These are phyloP conservation scores for Globodera rostochiensis DNA, from an alignment of 1,140 invertebrate genomes.

Conservation along the genomic window DNA sequence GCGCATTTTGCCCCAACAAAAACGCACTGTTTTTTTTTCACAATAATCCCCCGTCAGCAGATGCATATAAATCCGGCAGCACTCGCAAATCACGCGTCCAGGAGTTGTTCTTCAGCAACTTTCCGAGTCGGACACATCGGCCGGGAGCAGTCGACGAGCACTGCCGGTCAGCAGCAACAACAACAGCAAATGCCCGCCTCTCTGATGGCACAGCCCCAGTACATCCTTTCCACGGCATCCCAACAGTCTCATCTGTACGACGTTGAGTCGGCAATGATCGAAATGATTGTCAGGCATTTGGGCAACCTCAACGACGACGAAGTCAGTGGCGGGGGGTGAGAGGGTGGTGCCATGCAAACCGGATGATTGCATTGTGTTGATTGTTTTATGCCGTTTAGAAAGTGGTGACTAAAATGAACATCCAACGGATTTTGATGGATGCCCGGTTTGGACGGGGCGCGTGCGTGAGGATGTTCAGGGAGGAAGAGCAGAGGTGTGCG, in stretches of 20 bases:
- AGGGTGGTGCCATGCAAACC: not conserved
- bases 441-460: constrained; percentile 42
- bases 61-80: not conserved
- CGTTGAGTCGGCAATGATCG: constrained; percentile 33
- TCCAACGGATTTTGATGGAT: constrained; percentile 51
- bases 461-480: constrained; percentile 42
- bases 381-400: constrained; percentile 35
- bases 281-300: constrained; percentile 40
- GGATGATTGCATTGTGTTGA: not conserved
- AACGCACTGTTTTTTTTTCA: not conserved
- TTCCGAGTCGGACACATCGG: no score
- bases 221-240: constrained; percentile 29
- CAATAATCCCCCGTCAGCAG: not conserved
- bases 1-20: not conserved
- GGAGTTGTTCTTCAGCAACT: no score
- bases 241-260: constrained; percentile 40
- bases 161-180: no score
- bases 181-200: not conserved
- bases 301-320: constrained; percentile 47
- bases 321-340: constrained; percentile 26
- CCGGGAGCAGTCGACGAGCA: no score
- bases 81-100: not conserved
- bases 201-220: constrained; percentile 14
- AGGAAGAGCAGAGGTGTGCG: constrained; percentile 27
- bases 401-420: constrained; percentile 53